These are phyloP conservation scores for Eidolon dupreanum DNA, from an alignment of 2,797 vertebrate genomes.

Conservation along the genomic window DNA sequence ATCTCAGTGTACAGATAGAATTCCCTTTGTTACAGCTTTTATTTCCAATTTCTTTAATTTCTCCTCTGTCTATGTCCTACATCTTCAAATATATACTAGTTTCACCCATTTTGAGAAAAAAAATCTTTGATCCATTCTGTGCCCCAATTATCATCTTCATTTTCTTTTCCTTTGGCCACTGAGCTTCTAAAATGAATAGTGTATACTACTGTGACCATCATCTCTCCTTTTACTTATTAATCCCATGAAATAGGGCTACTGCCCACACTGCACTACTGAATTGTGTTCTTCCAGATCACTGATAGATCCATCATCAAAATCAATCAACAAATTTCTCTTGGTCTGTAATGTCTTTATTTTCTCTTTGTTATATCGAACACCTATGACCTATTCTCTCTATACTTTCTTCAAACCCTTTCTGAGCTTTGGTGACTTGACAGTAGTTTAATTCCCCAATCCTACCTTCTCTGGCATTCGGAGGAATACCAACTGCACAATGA, in stretches of 20 bases:
- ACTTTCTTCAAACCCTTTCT: neutral
- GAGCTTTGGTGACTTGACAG: neutral
- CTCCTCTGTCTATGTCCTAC: neutral
- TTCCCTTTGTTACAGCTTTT: neutral
- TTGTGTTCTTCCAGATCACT: neutral
- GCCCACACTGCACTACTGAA: neutral
- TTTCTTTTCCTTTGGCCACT: neutral
- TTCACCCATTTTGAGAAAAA: neutral
- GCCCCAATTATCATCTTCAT: neutral
- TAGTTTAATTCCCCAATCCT: neutral
- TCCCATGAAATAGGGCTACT: neutral
- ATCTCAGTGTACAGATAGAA: neutral
- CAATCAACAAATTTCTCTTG: neutral
- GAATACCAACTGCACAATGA: neutral
- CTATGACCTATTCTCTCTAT: neutral
- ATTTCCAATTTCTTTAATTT: conserved; percentile 2
- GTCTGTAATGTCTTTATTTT: neutral
- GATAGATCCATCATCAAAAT: neutral
- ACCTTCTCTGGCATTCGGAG: neutral
- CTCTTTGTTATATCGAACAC: neutral
- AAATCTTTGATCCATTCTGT: neutral
- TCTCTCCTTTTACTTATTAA: neutral
- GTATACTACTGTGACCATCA: neutral
- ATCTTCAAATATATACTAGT: neutral
- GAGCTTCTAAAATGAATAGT: neutral